Evolutionary conservation across 1,140 invertebrate genomes (phyloP), one percentile per base, ranked within the genome.

Genomic region (Coenobita brevimanus): DNA sequence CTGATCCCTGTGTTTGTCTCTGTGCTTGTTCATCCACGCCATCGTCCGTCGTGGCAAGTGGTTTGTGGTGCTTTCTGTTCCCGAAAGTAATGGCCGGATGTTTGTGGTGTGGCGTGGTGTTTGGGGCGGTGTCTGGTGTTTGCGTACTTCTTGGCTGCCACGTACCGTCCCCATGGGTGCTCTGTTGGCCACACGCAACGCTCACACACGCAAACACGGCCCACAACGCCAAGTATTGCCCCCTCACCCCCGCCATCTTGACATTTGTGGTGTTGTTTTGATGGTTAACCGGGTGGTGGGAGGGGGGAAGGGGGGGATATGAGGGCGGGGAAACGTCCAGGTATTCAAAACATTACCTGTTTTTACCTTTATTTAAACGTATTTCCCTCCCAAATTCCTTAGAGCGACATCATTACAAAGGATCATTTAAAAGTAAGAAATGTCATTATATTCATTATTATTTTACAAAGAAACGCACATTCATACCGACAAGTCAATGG

Each of bases 171-270:
- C 17, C 46, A 46, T 21, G 27, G 30, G 4, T 21, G 41, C 46
- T 64, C 38, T 15, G 8, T 21, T 71, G 2, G n/a, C 13, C 76
- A 71, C 30, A 24, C 62, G 57, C 64, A 21, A 80, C 24, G 54
- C 76, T 50, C 54, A 87, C 64, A n/a, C 76, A 67, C 24, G 62
- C 76, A 43, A 41, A 87, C n/a, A 50, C 80, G 75, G 57, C 43
- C 62, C 76, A 80, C 60, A 87, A 41, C 27, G 30, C 69, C 43
- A 87, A 41, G 33, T 10, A 13, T 71, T 38, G n/a, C n/a, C 43
- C 38, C 76, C 46, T 64, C 43, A 71, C 60, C 46, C 69, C 21
- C 85, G 76, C 85, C 85, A 87, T 87, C 69, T 80, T 87, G 62
- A 50, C 78, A 71, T 83, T 73, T 50, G 81, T 50, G 43, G n/a